phyloP scores from a whole-genome alignment of 2,797 vertebrate genomes.

The Buphagus erythrorhynchus region DNA sequence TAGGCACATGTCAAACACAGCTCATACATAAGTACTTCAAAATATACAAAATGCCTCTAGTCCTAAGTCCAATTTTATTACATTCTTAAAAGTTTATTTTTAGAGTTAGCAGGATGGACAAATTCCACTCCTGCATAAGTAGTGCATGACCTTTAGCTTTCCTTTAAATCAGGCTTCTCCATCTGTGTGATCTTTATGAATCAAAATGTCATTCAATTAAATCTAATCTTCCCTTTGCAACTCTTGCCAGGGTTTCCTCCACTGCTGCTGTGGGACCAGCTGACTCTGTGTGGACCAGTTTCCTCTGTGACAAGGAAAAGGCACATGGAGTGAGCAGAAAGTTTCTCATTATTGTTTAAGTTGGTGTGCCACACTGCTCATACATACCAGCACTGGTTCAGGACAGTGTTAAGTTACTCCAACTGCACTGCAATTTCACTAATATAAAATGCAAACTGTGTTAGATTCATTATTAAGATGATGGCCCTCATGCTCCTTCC shows the following conservation, averaged over 20 bases:
- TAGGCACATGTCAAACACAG: background rate
- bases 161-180: background rate
- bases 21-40: background rate
- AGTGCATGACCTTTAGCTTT: slow-evolving; percentile 43
- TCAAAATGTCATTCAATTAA: slow-evolving; percentile 27
- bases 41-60: background rate
- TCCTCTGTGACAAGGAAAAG: background rate
- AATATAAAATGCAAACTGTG: background rate
- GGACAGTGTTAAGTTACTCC: background rate
- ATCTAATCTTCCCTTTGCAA: background rate
- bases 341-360: background rate
- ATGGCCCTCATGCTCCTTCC: background rate
- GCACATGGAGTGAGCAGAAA: background rate
- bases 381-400: background rate
- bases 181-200: slow-evolving; percentile 12
- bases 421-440: background rate
- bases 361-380: background rate
- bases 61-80: slow-evolving; percentile 43
- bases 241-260: background rate
- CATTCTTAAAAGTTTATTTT: slow-evolving; percentile 44
- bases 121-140: slow-evolving; percentile 35
- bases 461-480: background rate
- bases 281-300: background rate
- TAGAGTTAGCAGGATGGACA: slow-evolving; percentile 20
- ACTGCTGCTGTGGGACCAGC: background rate